Percentiles rank a stretch among this genome's conserved stretches.
phyloP scores from a whole-genome alignment of 2,113 vertebrate genomes.

The Plotosus lineatus region DNA sequence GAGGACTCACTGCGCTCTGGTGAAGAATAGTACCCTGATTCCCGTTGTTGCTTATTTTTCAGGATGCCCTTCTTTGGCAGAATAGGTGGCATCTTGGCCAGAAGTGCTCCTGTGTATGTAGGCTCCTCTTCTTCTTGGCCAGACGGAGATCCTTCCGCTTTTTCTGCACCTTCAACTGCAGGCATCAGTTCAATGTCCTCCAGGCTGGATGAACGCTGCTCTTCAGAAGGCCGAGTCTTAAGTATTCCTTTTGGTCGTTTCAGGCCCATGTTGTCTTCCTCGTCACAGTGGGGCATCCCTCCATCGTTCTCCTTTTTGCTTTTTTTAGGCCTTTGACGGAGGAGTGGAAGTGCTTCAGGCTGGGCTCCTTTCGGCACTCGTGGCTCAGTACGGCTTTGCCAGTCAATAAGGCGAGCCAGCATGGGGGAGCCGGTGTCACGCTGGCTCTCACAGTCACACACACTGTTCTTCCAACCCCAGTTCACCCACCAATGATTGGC shows the following conservation, averaged over 20 bases:
- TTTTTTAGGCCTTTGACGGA: slow-evolving; percentile 90
- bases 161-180: slow-evolving; percentile 77
- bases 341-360: slow-evolving; percentile 62
- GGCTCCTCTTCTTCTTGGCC: slow-evolving; percentile 70
- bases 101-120: slow-evolving; percentile 67
- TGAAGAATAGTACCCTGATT: slow-evolving; percentile 98
- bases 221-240: slow-evolving; percentile 86
- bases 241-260: slow-evolving; percentile 96
- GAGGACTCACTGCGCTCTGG: slow-evolving; percentile 95
- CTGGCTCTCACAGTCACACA: slow-evolving; percentile 91
- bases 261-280: slow-evolving; percentile 79
- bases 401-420: slow-evolving; percentile 90
- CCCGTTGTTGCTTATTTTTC: slow-evolving; percentile 92
- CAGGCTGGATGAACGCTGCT: slow-evolving; percentile 79
- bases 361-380: slow-evolving; percentile 46
- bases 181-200: slow-evolving; percentile 74
- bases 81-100: slow-evolving; percentile 75
- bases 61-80: slow-evolving; percentile 97
- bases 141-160: slow-evolving; percentile 77
- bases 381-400: slow-evolving; percentile 84
- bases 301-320: slow-evolving; percentile 92
- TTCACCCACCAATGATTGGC: slow-evolving; percentile 99
- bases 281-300: slow-evolving; percentile 66
- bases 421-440: slow-evolving; percentile 85
- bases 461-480: slow-evolving; percentile 97